phyloP scores from a whole-genome alignment of 2,888 invertebrate genomes.

The Beris morrisii region DNA sequence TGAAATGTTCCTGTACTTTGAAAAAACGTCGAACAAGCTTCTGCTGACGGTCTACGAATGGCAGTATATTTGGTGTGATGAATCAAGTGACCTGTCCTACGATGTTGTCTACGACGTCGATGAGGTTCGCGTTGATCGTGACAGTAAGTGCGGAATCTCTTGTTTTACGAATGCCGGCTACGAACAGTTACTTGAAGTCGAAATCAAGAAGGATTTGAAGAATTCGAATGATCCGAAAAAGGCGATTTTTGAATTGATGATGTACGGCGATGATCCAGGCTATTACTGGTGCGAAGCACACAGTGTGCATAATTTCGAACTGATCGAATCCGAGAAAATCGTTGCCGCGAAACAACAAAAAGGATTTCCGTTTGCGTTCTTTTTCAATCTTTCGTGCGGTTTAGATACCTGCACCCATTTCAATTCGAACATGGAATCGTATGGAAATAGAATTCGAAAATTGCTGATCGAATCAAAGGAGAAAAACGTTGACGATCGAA shows the following conservation, averaged over 20 bases:
- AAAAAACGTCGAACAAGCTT: slow-evolving; percentile 45
- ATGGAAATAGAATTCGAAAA: slow-evolving; percentile 34
- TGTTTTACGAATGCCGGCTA: slow-evolving; percentile 64
- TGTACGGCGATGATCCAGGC: slow-evolving; percentile 60
- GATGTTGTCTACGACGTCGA: slow-evolving; percentile 18
- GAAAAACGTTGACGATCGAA: slow-evolving; percentile 39
- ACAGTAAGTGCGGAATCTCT: slow-evolving; percentile 58
- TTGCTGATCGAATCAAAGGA: slow-evolving; percentile 37
- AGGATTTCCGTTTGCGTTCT: slow-evolving; percentile 49
- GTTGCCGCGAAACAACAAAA: slow-evolving; percentile 55
- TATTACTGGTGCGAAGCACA: slow-evolving; percentile 70
- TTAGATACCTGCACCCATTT: slow-evolving; percentile 5
- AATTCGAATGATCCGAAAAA: slow-evolving; percentile 45
- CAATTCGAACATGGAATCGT: slow-evolving; percentile 30
- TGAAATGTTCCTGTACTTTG: slow-evolving; percentile 39
- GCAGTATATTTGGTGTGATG: slow-evolving; percentile 60
- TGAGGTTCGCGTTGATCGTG: no score
- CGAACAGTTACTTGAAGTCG: slow-evolving; percentile 58
- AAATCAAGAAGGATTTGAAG: slow-evolving; percentile 57
- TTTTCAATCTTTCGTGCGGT: slow-evolving; percentile 46
- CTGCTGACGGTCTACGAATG: slow-evolving; percentile 61
- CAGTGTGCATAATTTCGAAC: slow-evolving; percentile 57
- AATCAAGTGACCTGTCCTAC: slow-evolving; percentile 34
- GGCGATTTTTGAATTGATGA: slow-evolving; percentile 58
- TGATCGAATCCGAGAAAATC: slow-evolving; percentile 58